These are phyloP conservation scores for Plodia interpunctella DNA, from an alignment of 1,140 invertebrate species.

Conservation along the genomic window DNA sequence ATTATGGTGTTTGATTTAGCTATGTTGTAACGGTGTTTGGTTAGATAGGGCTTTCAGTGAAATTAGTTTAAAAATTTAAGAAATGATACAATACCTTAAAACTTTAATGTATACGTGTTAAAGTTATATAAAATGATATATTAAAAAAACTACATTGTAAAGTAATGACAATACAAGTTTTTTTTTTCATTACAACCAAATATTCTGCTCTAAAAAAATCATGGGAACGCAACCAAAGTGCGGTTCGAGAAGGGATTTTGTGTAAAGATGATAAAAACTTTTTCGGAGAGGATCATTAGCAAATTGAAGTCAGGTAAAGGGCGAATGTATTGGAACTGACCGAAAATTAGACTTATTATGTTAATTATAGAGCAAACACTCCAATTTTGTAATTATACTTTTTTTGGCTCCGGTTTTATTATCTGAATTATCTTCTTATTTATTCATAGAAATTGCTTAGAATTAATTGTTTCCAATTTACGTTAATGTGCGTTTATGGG, in stretches of 20 bases:
- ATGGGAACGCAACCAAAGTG: not conserved
- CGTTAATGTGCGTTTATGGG: too few relatives aligned
- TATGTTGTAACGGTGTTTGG: too few relatives aligned
- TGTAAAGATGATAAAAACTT: slow-evolving; percentile 1
- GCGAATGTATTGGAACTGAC: slow-evolving; percentile 44
- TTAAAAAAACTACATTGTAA: too few relatives aligned
- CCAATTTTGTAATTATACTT: slow-evolving; percentile 44
- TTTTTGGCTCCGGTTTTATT: not conserved
- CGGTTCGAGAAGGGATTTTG: not conserved
- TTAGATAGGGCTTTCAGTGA: too few relatives aligned
- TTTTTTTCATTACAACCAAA: not conserved
- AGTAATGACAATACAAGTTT: not conserved
- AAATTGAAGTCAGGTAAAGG: slow-evolving; percentile 52
- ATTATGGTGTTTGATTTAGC: too few relatives aligned
- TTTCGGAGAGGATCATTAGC: slow-evolving; percentile 53
- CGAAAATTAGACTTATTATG: slow-evolving; percentile 61
- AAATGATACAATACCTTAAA: too few relatives aligned
- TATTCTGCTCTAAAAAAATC: not conserved
- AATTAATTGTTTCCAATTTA: too few relatives aligned
- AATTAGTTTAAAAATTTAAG: too few relatives aligned
- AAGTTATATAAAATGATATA: too few relatives aligned
- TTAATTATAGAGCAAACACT: slow-evolving; percentile 69
- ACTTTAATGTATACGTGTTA: too few relatives aligned
- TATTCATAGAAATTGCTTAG: not conserved
- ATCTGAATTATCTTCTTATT: not conserved